Evolutionary conservation across 2,888 invertebrate species (phyloP), one percentile per base, ranked within the genome.

Genomic region (Andrena haemorrhoa): DNA sequence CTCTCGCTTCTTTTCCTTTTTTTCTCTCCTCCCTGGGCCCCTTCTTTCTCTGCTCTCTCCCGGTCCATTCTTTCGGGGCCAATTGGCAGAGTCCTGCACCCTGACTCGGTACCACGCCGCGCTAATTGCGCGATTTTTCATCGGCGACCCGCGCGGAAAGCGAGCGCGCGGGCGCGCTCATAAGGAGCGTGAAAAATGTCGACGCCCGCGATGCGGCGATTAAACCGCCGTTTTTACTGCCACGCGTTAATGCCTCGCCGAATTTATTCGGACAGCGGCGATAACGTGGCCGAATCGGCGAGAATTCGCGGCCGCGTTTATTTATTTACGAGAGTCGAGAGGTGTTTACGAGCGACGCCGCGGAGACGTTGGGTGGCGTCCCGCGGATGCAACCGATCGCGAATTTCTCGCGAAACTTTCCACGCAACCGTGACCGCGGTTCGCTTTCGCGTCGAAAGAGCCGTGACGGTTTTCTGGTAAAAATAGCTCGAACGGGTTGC

Each of bases 91-190:
- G 2, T 23, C 33, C n/a, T 10, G 49, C 8, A 4, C 61, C 20
- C 47, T 12, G 26, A 49, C 53, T 60, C 68, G 53, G 69, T 75
- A 23, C 20, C 12, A 2, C 56, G 10, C 26, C 29, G 20, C 41
- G 71, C 71, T 86, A 83, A 83, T 86, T 68, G 72, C 70, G 41
- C 31, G 76, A 86, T 75, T 84, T 63, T 83, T 75, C 64, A 35
- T 33, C 71, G 56, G 7, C 20, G 53, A 10, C 35, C 12, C 12
- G 20, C 31, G 8, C 0, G 79, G n/a, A 26, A 33, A 58, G 64
- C 10, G 65, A 10, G 10, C 10, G 10, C 51, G n/a, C 26, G 5
- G 29, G 2, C 3, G 2, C 20, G 53, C 69, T 63, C 75, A 56
- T 56, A 75, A 61, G 72, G 35, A 69, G 8, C 66, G 26, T 71